Percentiles rank a stretch among this genome's conserved stretches.
Conservation (phyloP, 2,888 invertebrate genomes). For the Drosophila helvetica region DNA sequence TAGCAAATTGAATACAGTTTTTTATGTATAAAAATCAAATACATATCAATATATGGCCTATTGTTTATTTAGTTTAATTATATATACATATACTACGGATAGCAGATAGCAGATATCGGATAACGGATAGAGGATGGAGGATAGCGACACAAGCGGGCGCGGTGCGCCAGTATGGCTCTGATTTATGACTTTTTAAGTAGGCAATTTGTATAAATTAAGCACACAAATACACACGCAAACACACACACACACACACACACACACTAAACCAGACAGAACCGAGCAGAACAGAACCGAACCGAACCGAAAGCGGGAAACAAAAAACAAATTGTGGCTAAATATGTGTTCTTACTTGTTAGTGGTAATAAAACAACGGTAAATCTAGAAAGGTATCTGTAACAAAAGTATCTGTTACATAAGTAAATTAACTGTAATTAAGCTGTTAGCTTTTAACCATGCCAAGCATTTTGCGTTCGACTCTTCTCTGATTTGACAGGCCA, state of each 20-base stretch:
- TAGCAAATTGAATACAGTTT: slow-evolving; percentile 69
- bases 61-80: slow-evolving; percentile 78
- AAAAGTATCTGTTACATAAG: slow-evolving; percentile 27
- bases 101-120: slow-evolving; percentile 38
- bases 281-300: slow-evolving; percentile 27
- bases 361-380: slow-evolving; percentile 62
- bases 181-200: slow-evolving; percentile 76
- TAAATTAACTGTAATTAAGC: slow-evolving; percentile 44
- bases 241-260: slow-evolving; percentile 32
- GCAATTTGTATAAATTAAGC: slow-evolving; percentile 73
- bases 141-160: not conserved
- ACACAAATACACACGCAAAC: slow-evolving; percentile 27
- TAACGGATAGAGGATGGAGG: slow-evolving; percentile 21
- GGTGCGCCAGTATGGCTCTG: slow-evolving; percentile 39
- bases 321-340: slow-evolving; percentile 76
- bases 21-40: slow-evolving; percentile 83
- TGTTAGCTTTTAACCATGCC: slow-evolving; percentile 74
- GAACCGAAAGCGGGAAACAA: slow-evolving; percentile 29
- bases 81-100: slow-evolving; percentile 39
- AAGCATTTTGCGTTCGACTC: slow-evolving; percentile 65
- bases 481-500: slow-evolving; percentile 6
- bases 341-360: slow-evolving; percentile 81
- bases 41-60: slow-evolving; percentile 84
- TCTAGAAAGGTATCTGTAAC: slow-evolving; percentile 21
- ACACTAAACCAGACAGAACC: slow-evolving; percentile 32